These are phyloP conservation scores for Xylota segnis DNA, from an alignment of 2,888 invertebrate species.

Conservation along the genomic window DNA sequence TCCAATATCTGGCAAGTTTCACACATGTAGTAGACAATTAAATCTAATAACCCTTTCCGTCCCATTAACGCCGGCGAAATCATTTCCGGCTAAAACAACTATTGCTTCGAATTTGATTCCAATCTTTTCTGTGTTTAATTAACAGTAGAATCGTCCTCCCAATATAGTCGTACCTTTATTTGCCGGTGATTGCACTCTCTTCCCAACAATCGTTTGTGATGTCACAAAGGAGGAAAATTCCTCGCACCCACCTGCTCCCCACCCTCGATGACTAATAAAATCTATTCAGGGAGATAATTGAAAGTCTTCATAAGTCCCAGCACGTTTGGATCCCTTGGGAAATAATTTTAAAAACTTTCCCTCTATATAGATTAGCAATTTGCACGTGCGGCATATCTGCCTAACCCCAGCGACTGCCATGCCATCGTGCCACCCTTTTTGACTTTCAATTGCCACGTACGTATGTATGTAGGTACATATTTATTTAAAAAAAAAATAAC, in stretches of 20 bases:
- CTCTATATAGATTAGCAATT: conserved; percentile 36
- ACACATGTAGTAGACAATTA: conserved; percentile 23
- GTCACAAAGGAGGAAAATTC: conserved; percentile 12
- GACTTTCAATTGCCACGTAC: conserved; percentile 43
- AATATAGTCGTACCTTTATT: conserved; percentile 32
- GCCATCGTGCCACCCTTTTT: conserved; percentile 3
- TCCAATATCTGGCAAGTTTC: background rate
- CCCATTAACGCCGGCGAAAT: background rate
- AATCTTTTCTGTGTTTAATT: conserved; percentile 64
- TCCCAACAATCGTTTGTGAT: conserved; percentile 22
- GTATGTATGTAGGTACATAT: conserved; percentile 53
- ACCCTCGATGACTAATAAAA: conserved; percentile 57
- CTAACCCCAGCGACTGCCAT: background rate
- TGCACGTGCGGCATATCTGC: conserved; percentile 45
- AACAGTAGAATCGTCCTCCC: conserved; percentile 43
- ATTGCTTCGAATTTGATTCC: conserved; percentile 51
- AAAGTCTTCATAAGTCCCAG: conserved; percentile 71
- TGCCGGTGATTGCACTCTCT: conserved; percentile 56
- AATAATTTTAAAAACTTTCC: conserved; percentile 59
- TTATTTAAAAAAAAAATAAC: conserved; percentile 56
- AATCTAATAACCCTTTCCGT: conserved; percentile 22
- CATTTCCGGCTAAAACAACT: conserved; percentile 1
- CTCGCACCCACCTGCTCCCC: background rate
- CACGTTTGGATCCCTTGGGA: conserved; percentile 62
- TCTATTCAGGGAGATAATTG: conserved; percentile 68